Percentiles rank a stretch among this genome's conserved stretches.
phyloP scores from a whole-genome alignment of 2,888 invertebrate genomes.

The Scaptomyza caliginosa region DNA sequence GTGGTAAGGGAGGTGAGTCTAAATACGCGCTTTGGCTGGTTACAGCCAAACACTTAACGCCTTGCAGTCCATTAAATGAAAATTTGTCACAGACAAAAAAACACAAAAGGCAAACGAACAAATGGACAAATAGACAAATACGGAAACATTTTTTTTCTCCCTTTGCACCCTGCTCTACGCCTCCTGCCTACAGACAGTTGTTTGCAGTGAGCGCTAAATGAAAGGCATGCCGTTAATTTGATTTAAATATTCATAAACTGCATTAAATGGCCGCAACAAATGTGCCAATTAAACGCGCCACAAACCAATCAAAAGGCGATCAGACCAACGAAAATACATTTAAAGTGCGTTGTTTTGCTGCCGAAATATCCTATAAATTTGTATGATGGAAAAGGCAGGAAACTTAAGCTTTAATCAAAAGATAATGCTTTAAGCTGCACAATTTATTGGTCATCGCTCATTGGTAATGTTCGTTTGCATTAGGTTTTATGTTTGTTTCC shows the following conservation, averaged over 20 bases:
- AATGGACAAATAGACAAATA: constrained; percentile 11
- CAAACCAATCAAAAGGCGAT: constrained; percentile 50
- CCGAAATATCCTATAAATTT: constrained; percentile 11
- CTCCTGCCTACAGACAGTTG: constrained; percentile 3
- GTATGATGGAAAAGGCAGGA: no score
- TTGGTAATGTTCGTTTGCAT: constrained; percentile 27
- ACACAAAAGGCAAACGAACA: constrained; percentile 33
- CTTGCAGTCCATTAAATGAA: constrained; percentile 79
- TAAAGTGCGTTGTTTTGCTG: background rate
- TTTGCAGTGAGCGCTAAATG: constrained; percentile 60
- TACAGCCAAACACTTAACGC: constrained; percentile 76
- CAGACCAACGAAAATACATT: constrained; percentile 13
- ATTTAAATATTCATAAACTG: constrained; percentile 80
- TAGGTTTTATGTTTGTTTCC: constrained; percentile 41
- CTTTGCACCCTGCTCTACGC: background rate
- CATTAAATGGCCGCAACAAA: constrained; percentile 75
- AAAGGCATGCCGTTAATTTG: constrained; percentile 69
- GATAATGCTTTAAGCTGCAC: constrained; percentile 10
- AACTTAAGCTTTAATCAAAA: background rate
- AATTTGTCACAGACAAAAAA: constrained; percentile 62
- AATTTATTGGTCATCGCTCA: background rate
- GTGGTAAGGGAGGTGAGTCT: background rate
- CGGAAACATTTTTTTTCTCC: background rate
- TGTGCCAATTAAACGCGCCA: constrained; percentile 63
- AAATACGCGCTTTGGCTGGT: constrained; percentile 56